These are phyloP conservation scores for Crossaster papposus DNA, from an alignment of 53 echinoderm and acorn worm genomes.

Conservation along the genomic window DNA sequence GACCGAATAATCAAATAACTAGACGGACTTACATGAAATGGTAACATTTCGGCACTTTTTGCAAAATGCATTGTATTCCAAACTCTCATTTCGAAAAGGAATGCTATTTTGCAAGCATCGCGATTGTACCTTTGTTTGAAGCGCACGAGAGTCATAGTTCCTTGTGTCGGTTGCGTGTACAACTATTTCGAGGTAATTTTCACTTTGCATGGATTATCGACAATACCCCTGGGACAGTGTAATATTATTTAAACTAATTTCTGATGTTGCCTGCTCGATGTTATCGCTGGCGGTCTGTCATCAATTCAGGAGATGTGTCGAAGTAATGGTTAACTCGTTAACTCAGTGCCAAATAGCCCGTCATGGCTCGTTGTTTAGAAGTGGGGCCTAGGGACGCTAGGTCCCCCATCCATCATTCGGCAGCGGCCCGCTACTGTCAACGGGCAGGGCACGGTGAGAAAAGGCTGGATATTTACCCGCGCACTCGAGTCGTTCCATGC, in stretches of 20 bases:
- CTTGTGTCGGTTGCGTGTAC: neutral
- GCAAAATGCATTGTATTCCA: too few species aligned
- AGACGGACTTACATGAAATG: too few species aligned
- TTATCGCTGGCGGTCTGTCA: slow-evolving; percentile 41
- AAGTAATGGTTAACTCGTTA: slow-evolving; percentile 55
- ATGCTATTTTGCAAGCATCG: neutral
- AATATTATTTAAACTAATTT: slow-evolving; percentile 59
- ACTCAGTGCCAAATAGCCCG: slow-evolving; percentile 20
- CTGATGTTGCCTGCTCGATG: slow-evolving; percentile 25
- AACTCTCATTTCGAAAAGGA: neutral
- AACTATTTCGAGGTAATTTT: neutral
- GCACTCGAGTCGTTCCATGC: slow-evolving; percentile 32
- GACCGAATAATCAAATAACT: too few species aligned
- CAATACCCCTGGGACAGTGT: slow-evolving; percentile 7
- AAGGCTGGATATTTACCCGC: slow-evolving; percentile 43
- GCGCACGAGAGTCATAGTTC: neutral
- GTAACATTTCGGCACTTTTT: too few species aligned
- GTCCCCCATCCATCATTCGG: slow-evolving; percentile 36
- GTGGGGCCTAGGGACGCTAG: neutral
- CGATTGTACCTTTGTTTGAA: neutral
- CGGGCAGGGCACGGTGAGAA: slow-evolving; percentile 19
- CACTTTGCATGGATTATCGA: neutral
- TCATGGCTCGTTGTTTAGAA: slow-evolving; percentile 36
- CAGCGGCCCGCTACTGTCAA: slow-evolving; percentile 42
- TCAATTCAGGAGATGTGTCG: slow-evolving; percentile 11